phyloP scores from a whole-genome alignment of 2,797 vertebrate genomes.

The Yasuhikotakia modesta region DNA sequence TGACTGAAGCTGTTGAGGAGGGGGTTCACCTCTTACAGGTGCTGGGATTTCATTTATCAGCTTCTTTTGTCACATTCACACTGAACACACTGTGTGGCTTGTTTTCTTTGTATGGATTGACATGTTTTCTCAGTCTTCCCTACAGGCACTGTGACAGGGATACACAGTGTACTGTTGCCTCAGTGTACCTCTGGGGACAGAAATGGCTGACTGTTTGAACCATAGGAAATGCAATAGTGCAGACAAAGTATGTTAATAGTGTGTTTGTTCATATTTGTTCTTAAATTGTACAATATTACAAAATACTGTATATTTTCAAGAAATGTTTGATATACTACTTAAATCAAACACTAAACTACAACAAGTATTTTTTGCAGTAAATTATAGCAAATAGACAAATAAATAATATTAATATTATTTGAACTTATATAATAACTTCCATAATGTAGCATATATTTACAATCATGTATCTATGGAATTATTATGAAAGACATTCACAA shows the following conservation, averaged over 20 bases:
- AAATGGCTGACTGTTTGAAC: constrained; percentile 48
- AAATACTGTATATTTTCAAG: too few species aligned
- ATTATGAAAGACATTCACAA: background rate
- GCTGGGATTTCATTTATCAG: background rate
- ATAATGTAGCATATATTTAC: background rate
- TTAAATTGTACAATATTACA: too few species aligned
- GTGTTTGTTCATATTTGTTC: too few species aligned
- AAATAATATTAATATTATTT: too few species aligned
- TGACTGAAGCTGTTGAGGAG: constrained; percentile 81
- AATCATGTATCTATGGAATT: background rate
- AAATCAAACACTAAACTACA: background rate
- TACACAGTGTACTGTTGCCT: constrained; percentile 87
- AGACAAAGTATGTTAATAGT: background rate
- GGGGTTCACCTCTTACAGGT: constrained; percentile 83
- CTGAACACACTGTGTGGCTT: constrained; percentile 76
- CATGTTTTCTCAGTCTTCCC: constrained; percentile 82
- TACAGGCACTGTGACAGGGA: constrained; percentile 77
- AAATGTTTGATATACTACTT: too few species aligned
- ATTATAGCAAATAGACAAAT: too few species aligned
- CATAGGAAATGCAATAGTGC: background rate
- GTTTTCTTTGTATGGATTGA: background rate
- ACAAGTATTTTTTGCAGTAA: too few species aligned
- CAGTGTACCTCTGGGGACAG: constrained; percentile 68
- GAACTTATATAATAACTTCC: background rate
- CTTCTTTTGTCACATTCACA: background rate